Evolutionary conservation across 1,140 invertebrate genomes (phyloP).

Genomic region (Formica exsecta): DNA sequence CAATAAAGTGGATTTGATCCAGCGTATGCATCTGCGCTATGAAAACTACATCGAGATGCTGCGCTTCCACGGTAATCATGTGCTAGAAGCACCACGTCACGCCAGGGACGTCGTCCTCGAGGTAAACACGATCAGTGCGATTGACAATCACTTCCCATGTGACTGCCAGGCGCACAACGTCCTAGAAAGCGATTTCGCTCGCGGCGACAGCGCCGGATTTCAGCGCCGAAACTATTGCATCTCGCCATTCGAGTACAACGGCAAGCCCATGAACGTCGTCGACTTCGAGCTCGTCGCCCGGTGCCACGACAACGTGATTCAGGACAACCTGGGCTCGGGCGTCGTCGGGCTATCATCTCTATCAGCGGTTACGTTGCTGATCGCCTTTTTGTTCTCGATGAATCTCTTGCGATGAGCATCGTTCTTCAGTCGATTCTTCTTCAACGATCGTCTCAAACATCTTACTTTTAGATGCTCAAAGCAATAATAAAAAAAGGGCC

Average conservation of each 20-base stretch:
- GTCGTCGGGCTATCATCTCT: slow-evolving; percentile 39
- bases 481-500: background rate
- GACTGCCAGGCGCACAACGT: slow-evolving; percentile 93
- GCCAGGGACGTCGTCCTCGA: slow-evolving; percentile 89
- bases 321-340: slow-evolving; percentile 88
- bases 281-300: slow-evolving; percentile 90
- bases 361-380: slow-evolving; percentile 40
- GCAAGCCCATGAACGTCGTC: slow-evolving; percentile 90
- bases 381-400: slow-evolving; percentile 51
- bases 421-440: background rate
- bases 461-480: background rate
- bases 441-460: background rate
- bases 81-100: slow-evolving; percentile 90
- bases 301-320: slow-evolving; percentile 89
- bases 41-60: slow-evolving; percentile 90
- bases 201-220: slow-evolving; percentile 89
- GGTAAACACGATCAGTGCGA: slow-evolving; percentile 90
- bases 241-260: slow-evolving; percentile 93
- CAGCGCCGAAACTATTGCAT: slow-evolving; percentile 93
- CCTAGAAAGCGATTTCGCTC: slow-evolving; percentile 90
- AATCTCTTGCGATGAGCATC: slow-evolving; percentile 60
- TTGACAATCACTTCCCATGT: slow-evolving; percentile 93
- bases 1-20: slow-evolving; percentile 93
- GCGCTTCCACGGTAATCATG: slow-evolving; percentile 93
- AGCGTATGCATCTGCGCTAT: slow-evolving; percentile 89